phyloP scores from a whole-genome alignment of 1,140 invertebrate species.

The Drosophila tsacasi region DNA sequence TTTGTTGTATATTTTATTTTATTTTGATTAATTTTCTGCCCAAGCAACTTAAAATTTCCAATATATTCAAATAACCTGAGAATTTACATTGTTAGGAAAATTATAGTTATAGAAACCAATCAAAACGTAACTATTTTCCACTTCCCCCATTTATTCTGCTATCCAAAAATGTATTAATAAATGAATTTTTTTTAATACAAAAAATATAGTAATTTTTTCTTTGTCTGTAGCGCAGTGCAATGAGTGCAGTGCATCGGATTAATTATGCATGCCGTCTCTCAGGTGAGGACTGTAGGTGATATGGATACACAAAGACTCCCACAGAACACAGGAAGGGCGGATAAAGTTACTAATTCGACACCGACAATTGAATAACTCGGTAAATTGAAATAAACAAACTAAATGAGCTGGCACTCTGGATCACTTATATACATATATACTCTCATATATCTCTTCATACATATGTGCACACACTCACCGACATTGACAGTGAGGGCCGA shows the following conservation, averaged over 20 bases:
- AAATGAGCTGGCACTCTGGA: constrained; percentile 30
- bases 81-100: background rate
- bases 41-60: background rate
- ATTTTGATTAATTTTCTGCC: background rate
- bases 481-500: constrained; percentile 25
- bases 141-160: background rate
- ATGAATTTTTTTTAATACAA: background rate
- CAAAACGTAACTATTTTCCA: background rate
- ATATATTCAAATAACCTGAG: background rate
- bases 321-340: constrained; percentile 25
- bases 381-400: constrained; percentile 48
- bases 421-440: constrained; percentile 7
- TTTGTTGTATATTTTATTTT: too few relatives aligned
- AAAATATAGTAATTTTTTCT: background rate
- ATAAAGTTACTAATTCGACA: constrained; percentile 29
- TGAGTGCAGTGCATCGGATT: constrained; percentile 39
- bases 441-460: background rate
- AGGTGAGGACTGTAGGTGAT: constrained; percentile 14
- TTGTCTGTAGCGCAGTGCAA: constrained; percentile 11
- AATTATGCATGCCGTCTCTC: constrained; percentile 36
- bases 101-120: too few relatives aligned
- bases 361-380: constrained; percentile 42
- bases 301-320: constrained; percentile 5
- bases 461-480: constrained; percentile 27
- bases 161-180: background rate